Conservation (phyloP, 2,888 invertebrate species). For the Colletes collaris region DNA sequence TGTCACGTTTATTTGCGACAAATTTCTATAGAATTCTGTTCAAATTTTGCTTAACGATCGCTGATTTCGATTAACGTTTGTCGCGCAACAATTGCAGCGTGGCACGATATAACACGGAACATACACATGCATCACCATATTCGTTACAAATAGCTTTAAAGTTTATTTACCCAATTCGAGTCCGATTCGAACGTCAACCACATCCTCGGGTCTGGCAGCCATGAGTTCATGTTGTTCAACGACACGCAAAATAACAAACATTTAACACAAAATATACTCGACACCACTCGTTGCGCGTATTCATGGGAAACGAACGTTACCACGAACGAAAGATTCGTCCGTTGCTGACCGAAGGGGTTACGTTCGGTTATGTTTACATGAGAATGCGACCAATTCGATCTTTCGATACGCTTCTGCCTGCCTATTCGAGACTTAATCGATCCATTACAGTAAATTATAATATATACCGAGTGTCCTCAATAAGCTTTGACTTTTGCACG, state of each 20-base stretch:
- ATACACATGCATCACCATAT: neutral
- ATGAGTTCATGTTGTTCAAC: slow-evolving; percentile 69
- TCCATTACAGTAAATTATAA: slow-evolving; percentile 7
- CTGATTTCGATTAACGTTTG: too few relatives aligned
- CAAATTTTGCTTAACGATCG: too few relatives aligned
- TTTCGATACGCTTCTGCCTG: neutral
- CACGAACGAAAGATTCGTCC: slow-evolving; percentile 18
- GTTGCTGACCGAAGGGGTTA: slow-evolving; percentile 1
- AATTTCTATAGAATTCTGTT: neutral
- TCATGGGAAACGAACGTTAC: slow-evolving; percentile 7
- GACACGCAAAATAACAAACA: neutral
- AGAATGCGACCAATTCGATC: slow-evolving; percentile 24
- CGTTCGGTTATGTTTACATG: slow-evolving; percentile 35
- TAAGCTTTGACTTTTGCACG: neutral
- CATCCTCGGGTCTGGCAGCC: slow-evolving; percentile 73
- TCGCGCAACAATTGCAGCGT: too few relatives aligned
- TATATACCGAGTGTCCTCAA: slow-evolving; percentile 6
- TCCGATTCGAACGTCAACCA: slow-evolving; percentile 74
- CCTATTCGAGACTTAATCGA: slow-evolving; percentile 11
- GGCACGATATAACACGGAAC: neutral
- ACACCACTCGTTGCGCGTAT: neutral
- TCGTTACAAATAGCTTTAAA: neutral
- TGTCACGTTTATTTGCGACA: neutral
- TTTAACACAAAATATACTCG: neutral
- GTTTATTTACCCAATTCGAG: slow-evolving; percentile 68